A percentile compares a stretch with the other conserved stretches of the same genome.
Conservation (phyloP, 1,140 invertebrate genomes). For the Drosophila lowei region DNA sequence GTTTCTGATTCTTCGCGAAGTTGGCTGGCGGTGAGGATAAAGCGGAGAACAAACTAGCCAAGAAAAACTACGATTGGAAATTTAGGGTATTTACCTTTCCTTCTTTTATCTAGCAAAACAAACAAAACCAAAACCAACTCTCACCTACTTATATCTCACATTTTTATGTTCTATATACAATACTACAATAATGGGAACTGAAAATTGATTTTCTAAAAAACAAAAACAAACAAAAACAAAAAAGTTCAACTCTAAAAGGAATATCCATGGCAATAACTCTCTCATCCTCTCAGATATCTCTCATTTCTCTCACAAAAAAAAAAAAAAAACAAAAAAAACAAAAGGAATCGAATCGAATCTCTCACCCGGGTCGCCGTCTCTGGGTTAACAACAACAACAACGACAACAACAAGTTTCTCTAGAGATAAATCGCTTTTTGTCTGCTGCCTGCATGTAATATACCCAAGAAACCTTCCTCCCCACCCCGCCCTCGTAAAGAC, state of each 20-base stretch:
- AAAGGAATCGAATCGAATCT: slow-evolving; percentile 2
- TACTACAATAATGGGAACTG: slow-evolving; percentile 26
- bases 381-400: slow-evolving; percentile 10
- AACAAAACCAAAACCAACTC: slow-evolving; percentile 31
- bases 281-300: slow-evolving; percentile 39
- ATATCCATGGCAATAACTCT: slow-evolving; percentile 18
- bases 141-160: slow-evolving; percentile 45
- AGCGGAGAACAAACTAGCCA: slow-evolving; percentile 84
- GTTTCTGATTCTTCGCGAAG: slow-evolving; percentile 44
- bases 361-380: slow-evolving; percentile 9
- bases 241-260: slow-evolving; percentile 10
- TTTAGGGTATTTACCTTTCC: slow-evolving; percentile 87
- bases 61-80: slow-evolving; percentile 91
- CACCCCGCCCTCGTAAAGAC: background rate
- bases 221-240: slow-evolving; percentile 21
- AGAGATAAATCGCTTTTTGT: slow-evolving; percentile 30
- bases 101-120: slow-evolving; percentile 33
- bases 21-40: slow-evolving; percentile 84
- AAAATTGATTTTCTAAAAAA: slow-evolving; percentile 14
- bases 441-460: slow-evolving; percentile 27
- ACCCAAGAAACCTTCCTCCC: background rate
- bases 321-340: background rate
- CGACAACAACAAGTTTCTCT: slow-evolving; percentile 29
- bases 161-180: slow-evolving; percentile 32
- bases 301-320: slow-evolving; percentile 24